These are phyloP conservation scores for Pollenia angustigena DNA, from an alignment of 2,888 invertebrate species.

Conservation along the genomic window DNA sequence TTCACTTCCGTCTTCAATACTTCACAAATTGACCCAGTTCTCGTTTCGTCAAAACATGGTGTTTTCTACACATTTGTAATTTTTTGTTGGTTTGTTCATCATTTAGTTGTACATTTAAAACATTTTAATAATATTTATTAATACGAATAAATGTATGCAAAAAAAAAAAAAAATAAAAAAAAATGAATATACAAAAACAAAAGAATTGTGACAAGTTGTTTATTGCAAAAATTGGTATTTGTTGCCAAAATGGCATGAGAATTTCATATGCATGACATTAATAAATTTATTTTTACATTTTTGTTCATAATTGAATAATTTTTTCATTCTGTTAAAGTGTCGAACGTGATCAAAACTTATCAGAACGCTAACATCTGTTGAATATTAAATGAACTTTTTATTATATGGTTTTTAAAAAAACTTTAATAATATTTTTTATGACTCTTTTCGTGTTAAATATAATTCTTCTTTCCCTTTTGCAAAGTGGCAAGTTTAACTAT, in stretches of 20 bases:
- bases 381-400: constrained; percentile 64
- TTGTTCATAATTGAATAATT: constrained; percentile 61
- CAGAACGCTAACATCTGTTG: constrained; percentile 68
- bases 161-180: not conserved
- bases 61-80: constrained; percentile 56
- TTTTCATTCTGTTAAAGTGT: constrained; percentile 64
- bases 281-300: constrained; percentile 70
- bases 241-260: constrained; percentile 61
- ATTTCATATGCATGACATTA: constrained; percentile 71
- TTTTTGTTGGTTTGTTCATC: constrained; percentile 20
- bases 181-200: not conserved
- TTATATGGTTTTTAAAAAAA: constrained; percentile 34
- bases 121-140: constrained; percentile 68
- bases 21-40: constrained; percentile 62
- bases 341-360: constrained; percentile 74
- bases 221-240: constrained; percentile 56
- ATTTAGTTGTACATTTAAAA: constrained; percentile 62
- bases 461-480: constrained; percentile 16
- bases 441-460: constrained; percentile 3
- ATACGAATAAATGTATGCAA: constrained; percentile 24
- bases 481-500: not conserved
- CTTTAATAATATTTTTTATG: constrained; percentile 20
- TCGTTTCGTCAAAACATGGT: constrained; percentile 50
- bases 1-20: constrained; percentile 23
- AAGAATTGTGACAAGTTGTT: constrained; percentile 57